Base-by-base conservation (phyloP, 2,888 invertebrate genomes). In the Phorcus lineatus region DNA sequence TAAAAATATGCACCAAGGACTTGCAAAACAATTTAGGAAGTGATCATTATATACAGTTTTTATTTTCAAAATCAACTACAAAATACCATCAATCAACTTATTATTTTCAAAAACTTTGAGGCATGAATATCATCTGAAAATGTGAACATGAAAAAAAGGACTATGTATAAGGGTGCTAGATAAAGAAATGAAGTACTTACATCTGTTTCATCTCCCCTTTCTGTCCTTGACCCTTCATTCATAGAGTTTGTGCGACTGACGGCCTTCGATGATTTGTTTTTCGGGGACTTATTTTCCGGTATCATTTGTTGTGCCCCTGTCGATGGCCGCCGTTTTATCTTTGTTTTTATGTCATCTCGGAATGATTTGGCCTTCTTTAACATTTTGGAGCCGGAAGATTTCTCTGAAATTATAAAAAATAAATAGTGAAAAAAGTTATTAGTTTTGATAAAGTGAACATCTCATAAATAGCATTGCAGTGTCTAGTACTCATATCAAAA, bases 341-440 rank as follows among this genome's bases (percentile, higher is more conserved):
- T 80, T 31, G 86, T 87, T 80, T 90, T 90, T 55, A 91, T 85
- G 81, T 90, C 90, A 77, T 91, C 91, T 1, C 89, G 85, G 84
- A 91, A 91, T 17, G 91, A 91, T 75, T 87, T 84, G 19, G 90
- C 90, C 84, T 91, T 91, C 86, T 91, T 91, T 81, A 90, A 85
- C 88, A 90, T 89, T 82, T 88, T 90, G 17, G 90, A 90, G 54
- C 89, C 88, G 19, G 88, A 85, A 31, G 88, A 84, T 83, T 88
- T 89, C 80, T 91, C 90, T 90, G 86, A 40, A 86, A 86, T 9
- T 47, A 66, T 31, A 78, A 74, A 74, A 16, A 78, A 55, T 62
- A 40, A 62, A 9, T 24, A 22, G 19, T 19, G 22, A n/a, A 57
- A 57, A 22, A 6, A 36, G 4, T 36, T 36, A 6, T 3, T 6